phyloP scores from a whole-genome alignment of 2,888 invertebrate species.

The Drosophila helvetica region DNA sequence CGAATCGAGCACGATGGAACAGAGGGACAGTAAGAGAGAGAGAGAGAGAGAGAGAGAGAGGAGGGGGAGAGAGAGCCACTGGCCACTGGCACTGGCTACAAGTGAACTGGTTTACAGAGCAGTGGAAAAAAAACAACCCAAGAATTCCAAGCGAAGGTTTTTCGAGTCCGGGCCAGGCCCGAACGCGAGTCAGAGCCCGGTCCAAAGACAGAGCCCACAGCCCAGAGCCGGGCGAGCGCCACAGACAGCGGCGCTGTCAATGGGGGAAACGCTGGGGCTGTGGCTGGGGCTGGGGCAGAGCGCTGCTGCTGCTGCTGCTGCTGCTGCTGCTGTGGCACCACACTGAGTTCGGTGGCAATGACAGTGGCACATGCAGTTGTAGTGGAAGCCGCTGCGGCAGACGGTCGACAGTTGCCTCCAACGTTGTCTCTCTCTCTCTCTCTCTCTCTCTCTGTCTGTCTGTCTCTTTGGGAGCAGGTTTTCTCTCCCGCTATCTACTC shows the following conservation, averaged over 20 bases:
- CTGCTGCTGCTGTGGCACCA: constrained; percentile 80
- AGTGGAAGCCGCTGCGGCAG: constrained; percentile 77
- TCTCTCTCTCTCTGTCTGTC: constrained; percentile 33
- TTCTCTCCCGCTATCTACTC: constrained; percentile 32
- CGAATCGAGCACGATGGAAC: constrained; percentile 66
- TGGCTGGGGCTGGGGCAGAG: constrained; percentile 7
- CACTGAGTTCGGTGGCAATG: constrained; percentile 84
- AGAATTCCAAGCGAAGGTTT: constrained; percentile 73
- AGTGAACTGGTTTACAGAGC: constrained; percentile 75
- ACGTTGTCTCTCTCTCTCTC: constrained; percentile 55
- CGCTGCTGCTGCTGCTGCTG: constrained; percentile 2
- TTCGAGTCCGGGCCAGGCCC: constrained; percentile 51
- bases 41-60: constrained; percentile 46
- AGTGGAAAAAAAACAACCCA: constrained; percentile 45
- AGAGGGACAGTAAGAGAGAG: too few relatives aligned
- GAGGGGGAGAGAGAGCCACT: constrained; percentile 46
- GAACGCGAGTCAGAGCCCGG: constrained; percentile 33
- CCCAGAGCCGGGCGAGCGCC: constrained; percentile 58
- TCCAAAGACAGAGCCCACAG: constrained; percentile 20
- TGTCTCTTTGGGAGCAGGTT: constrained; percentile 30
- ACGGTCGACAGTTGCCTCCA: constrained; percentile 69
- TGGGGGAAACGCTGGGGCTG: background rate
- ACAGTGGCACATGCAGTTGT: constrained; percentile 84
- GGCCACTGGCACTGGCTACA: constrained; percentile 79
- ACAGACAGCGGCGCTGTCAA: constrained; percentile 40